A percentile compares a stretch with the other conserved stretches of the same genome.
Evolutionary conservation across 2,113 vertebrate species (phyloP).

Genomic region (Neofelis nebulosa): DNA sequence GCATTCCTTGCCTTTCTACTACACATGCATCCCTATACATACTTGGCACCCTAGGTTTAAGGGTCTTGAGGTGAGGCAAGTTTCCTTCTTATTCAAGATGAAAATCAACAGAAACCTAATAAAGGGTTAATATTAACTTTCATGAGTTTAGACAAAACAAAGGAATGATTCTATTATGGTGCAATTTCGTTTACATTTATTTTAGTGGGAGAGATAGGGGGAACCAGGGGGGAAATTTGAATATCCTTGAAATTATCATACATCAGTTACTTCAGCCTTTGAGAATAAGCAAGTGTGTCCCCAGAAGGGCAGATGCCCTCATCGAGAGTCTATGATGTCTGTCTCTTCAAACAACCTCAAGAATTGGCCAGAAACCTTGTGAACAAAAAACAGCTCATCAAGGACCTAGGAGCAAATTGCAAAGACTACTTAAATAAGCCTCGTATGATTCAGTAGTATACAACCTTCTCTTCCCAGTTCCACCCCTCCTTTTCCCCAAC

Average conservation of each 20-base stretch:
- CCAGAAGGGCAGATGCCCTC: not conserved
- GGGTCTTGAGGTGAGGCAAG: not conserved
- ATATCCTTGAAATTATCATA: not conserved
- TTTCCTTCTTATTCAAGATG: not conserved
- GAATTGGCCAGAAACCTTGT: not conserved
- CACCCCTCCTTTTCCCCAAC: not conserved
- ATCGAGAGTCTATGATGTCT: not conserved
- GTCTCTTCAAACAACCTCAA: not conserved
- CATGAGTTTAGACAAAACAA: not conserved
- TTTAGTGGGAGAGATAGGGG: not conserved
- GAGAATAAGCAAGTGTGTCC: not conserved
- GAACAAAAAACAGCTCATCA: not conserved
- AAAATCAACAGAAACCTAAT: not conserved
- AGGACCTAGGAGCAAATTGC: not conserved
- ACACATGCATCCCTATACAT: fast-evolving
- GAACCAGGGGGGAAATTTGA: not conserved
- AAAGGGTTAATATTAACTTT: not conserved
- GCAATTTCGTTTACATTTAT: not conserved
- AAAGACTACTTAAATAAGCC: not conserved
- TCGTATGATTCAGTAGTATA: not conserved
- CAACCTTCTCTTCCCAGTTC: fast-evolving
- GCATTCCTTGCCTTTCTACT: not conserved
- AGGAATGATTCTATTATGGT: not conserved
- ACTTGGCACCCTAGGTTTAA: not conserved
- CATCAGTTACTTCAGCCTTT: not conserved